Base-by-base conservation (phyloP, 37 sponge, comb jelly and placozoan genomes). In the Haliclona indistincta region DNA sequence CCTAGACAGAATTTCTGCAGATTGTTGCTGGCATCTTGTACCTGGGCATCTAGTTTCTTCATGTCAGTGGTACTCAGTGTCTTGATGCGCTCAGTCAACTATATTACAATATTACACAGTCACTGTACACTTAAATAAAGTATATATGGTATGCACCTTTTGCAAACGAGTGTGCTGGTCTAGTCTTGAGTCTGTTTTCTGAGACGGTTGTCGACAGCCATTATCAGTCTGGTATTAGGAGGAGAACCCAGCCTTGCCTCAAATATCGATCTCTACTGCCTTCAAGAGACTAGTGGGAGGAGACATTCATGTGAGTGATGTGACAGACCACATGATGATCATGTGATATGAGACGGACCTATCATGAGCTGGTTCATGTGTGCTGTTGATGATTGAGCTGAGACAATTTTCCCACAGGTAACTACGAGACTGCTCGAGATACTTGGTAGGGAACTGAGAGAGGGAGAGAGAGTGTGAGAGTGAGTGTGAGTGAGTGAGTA, bases 321-420 rank as follows among this genome's bases (percentile, higher is more conserved):
- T n/a, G n/a, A n/a, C n/a, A n/a, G n/a, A n/a, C n/a, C n/a, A n/a
- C n/a, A n/a, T n/a, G n/a, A n/a, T n/a, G n/a, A n/a, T n/a, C n/a
- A n/a, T n/a, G n/a, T n/a, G n/a, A n/a, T n/a, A n/a, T n/a, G n/a
- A n/a, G n/a, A 58, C 60, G 11, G 6, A 58, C 60, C 25, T 8
- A 25, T 58, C 60, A n/a, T 58, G 60, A 25, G 13, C 6, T 58
- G 51, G 51, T 10, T 17, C 15, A 15, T 47, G 13, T 7, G 6
- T 58, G 28, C 26, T n/a, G 28, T 58, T 58, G n/a, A 58, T 26
- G 7, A 58, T 58, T 26, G 11, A 20, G n/a, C 44, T 62, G 13
- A 74, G 68, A 40, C 86, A 86, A n/a, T 63, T 35, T 61, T 86
- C 86, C 92, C 92, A 91, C 36, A 86, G 70, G 60, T 75, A 75